Conservation (phyloP, 1,140 invertebrate species). For the Diploscapter pachys region DNA sequence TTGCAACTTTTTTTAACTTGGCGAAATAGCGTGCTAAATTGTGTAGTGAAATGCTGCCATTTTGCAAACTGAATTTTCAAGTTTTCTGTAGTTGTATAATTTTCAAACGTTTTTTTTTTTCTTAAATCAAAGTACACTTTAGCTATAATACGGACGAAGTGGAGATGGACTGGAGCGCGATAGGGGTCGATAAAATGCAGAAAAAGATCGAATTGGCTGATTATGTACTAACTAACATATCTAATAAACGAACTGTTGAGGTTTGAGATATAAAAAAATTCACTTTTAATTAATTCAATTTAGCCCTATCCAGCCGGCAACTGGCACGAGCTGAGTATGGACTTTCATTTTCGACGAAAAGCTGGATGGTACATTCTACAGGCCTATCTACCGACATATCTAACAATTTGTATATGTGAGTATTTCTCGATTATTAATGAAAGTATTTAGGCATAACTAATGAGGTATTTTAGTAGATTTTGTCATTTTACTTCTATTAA, state of each 20-base stretch:
- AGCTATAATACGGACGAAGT: constrained; percentile 59
- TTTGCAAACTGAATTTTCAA: too few relatives aligned
- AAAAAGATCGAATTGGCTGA: constrained; percentile 59
- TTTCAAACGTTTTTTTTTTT: background rate
- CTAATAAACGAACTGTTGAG: constrained; percentile 47
- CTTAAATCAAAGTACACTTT: constrained; percentile 21
- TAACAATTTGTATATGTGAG: constrained; percentile 58
- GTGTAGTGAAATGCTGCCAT: background rate
- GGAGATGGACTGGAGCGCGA: constrained; percentile 51
- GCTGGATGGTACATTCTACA: constrained; percentile 59
- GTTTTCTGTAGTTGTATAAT: too few relatives aligned
- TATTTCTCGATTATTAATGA: constrained; percentile 19
- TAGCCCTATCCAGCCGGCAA: constrained; percentile 56
- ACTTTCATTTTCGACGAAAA: constrained; percentile 55
- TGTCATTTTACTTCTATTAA: too few relatives aligned
- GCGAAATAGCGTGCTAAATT: background rate
- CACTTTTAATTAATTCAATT: constrained; percentile 15
- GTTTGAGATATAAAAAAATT: constrained; percentile 29
- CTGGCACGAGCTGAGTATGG: constrained; percentile 59
- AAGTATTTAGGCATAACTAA: background rate
- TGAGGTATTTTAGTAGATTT: too few relatives aligned
- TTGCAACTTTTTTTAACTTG: background rate
- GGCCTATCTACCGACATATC: constrained; percentile 57
- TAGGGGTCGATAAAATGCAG: constrained; percentile 53
- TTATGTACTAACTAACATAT: constrained; percentile 51